Conservation (phyloP, 2,797 vertebrate species). For the Salmo trutta region DNA sequence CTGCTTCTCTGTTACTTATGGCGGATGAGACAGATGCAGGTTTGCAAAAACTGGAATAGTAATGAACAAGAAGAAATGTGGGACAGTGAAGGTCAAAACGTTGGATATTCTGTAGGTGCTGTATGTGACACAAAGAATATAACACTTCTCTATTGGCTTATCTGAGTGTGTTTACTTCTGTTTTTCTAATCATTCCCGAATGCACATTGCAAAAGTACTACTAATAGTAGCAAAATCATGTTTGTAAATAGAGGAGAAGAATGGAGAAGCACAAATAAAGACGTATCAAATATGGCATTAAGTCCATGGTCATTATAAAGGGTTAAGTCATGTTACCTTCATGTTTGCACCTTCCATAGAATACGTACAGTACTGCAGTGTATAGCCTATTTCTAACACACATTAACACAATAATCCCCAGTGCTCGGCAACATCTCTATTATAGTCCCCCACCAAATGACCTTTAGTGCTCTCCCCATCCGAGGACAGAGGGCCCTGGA, state of each 20-base stretch:
- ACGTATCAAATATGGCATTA: too few species aligned
- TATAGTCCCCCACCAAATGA: conserved; percentile 83
- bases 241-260: too few species aligned
- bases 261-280: too few species aligned
- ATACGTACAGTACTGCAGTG: not conserved
- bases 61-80: not conserved
- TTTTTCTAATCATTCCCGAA: not conserved
- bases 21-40: conserved; percentile 77
- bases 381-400: conserved; percentile 11
- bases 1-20: conserved; percentile 79
- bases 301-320: too few species aligned
- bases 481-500: conserved; percentile 82
- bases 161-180: not conserved
- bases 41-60: conserved; percentile 37
- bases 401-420: not conserved
- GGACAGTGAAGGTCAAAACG: conserved; percentile 9
- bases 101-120: not conserved
- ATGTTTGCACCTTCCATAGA: not conserved
- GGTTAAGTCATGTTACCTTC: not conserved
- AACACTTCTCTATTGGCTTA: not conserved
- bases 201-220: not conserved
- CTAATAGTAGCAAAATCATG: not conserved
- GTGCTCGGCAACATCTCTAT: conserved; percentile 42
- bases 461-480: conserved; percentile 85
- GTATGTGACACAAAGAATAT: not conserved